A percentile compares a stretch with the other conserved stretches of the same genome.
Evolutionary conservation across 2,113 vertebrate species (phyloP).

Genomic region (Plectropomus leopardus): DNA sequence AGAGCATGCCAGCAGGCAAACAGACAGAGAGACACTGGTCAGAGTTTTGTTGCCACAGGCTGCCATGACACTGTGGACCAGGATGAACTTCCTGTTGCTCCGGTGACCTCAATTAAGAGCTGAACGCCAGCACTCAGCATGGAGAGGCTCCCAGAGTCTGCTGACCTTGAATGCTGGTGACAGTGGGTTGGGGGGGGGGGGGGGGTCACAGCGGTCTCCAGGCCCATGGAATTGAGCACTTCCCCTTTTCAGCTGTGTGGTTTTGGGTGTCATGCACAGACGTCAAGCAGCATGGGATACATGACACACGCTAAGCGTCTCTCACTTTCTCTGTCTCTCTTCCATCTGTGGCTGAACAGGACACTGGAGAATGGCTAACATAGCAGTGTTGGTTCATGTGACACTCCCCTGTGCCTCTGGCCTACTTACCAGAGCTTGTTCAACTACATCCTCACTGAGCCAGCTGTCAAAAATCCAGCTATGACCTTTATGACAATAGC

Average conservation of each 20-base stretch:
- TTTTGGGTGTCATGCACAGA: conserved; percentile 64
- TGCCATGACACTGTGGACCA: conserved; percentile 35
- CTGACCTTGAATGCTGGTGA: conserved; percentile 36
- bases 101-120: conserved; percentile 26
- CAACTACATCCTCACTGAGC: neutral
- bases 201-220: conserved; percentile 35
- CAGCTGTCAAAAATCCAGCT: neutral
- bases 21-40: neutral
- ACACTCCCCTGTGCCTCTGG: conserved; percentile 70
- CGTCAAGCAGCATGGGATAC: conserved; percentile 52
- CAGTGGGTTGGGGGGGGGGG: conserved; percentile 19
- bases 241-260: conserved; percentile 48
- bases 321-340: conserved; percentile 11
- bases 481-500: too few species aligned
- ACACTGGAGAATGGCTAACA: conserved; percentile 68
- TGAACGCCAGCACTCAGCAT: neutral
- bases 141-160: neutral
- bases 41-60: conserved; percentile 24
- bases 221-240: conserved; percentile 49
- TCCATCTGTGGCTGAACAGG: conserved; percentile 63
- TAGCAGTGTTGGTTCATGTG: conserved; percentile 67
- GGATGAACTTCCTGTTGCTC: conserved; percentile 56
- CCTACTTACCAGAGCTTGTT: conserved; percentile 64
- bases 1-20: conserved; percentile 31
- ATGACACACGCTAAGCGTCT: conserved; percentile 46